phyloP scores from a whole-genome alignment of 2,113 vertebrate species.

The Urocolius indicus region DNA sequence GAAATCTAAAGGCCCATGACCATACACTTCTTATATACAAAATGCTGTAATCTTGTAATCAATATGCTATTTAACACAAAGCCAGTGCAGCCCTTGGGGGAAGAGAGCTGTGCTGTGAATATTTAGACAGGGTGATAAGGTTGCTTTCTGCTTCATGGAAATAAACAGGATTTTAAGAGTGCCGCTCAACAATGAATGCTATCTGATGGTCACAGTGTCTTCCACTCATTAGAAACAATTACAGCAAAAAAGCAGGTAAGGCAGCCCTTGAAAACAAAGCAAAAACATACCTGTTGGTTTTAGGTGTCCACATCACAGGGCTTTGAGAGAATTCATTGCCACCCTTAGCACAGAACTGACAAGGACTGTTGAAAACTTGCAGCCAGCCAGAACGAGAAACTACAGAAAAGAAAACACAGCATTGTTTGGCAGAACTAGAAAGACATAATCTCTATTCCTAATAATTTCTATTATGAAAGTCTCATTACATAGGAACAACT shows the following conservation, averaged over 20 bases:
- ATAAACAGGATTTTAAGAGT: not conserved
- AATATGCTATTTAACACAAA: conserved; percentile 58
- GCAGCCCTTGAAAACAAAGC: not conserved
- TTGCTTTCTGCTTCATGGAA: conserved; percentile 1
- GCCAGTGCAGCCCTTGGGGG: not conserved
- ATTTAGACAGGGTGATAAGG: not conserved
- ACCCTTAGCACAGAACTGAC: not conserved
- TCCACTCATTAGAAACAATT: not conserved
- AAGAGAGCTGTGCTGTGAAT: not conserved
- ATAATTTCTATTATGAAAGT: not conserved
- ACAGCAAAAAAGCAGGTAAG: not conserved
- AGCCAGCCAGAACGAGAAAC: not conserved
- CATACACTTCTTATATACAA: not conserved
- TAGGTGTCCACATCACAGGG: fast-evolving
- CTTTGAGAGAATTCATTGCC: not conserved
- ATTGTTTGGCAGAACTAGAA: not conserved
- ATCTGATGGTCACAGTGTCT: not conserved
- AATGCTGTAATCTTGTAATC: conserved; percentile 61
- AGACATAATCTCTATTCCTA: fast-evolving
- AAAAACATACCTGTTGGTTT: not conserved
- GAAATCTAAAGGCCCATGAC: conserved; percentile 42
- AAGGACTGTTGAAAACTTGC: not conserved
- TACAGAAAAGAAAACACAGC: not conserved
- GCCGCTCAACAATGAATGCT: not conserved
- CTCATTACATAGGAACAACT: not conserved